Evolutionary conservation across 2,113 vertebrate genomes (phyloP).

Genomic region (Microtus oregoni): DNA sequence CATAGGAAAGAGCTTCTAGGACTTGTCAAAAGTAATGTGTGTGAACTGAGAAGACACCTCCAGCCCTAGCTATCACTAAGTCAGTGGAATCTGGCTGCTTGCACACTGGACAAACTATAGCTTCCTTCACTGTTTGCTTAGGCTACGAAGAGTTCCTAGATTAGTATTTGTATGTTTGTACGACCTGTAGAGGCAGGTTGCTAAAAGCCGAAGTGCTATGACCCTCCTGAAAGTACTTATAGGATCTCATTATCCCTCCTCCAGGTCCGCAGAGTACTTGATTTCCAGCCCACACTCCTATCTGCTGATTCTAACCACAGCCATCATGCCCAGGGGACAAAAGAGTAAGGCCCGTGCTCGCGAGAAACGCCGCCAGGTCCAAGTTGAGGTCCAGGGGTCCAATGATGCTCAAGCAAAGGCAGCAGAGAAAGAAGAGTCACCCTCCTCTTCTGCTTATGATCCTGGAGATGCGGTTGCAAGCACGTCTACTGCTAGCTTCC

Average conservation of each 20-base stretch:
- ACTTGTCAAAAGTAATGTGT: background rate
- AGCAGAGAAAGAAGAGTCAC: background rate
- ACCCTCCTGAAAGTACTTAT: background rate
- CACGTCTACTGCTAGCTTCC: background rate
- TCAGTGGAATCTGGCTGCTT: background rate
- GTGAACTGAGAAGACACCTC: background rate
- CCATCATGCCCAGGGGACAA: conserved; percentile 58
- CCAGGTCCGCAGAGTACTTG: background rate
- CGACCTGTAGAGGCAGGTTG: background rate
- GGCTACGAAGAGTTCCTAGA: background rate
- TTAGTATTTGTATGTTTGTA: background rate
- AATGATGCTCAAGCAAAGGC: background rate
- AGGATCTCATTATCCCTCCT: background rate
- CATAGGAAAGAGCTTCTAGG: background rate
- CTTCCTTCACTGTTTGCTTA: background rate
- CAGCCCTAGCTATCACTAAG: background rate
- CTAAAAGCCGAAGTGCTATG: background rate
- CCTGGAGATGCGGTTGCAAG: background rate
- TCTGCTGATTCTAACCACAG: background rate
- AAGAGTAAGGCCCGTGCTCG: conserved; percentile 55
- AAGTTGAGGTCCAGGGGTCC: background rate
- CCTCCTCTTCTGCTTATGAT: background rate
- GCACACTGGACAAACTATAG: background rate
- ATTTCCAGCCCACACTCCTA: background rate
- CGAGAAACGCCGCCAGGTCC: conserved; percentile 16